Evolutionary conservation across 2,888 invertebrate genomes (phyloP).

Genomic region (Drosophila conformis): DNA sequence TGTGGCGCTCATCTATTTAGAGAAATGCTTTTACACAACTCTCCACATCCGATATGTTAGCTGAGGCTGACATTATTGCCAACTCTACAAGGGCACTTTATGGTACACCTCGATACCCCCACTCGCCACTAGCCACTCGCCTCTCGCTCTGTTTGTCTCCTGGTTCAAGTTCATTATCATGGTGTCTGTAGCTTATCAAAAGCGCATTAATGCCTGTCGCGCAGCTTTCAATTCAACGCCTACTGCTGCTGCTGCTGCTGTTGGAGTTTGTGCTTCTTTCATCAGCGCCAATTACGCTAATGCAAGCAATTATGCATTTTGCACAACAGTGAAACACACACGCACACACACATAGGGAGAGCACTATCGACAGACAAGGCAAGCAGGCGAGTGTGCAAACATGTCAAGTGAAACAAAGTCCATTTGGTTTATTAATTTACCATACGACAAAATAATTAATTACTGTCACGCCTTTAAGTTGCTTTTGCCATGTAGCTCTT

Average conservation of each 20-base stretch:
- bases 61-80: conserved; percentile 34
- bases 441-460: conserved; percentile 85
- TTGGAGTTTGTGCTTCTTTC: conserved; percentile 45
- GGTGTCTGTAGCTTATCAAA: conserved; percentile 30
- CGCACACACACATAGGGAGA: neutral
- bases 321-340: conserved; percentile 33
- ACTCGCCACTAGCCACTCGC: neutral
- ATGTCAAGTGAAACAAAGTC: conserved; percentile 81
- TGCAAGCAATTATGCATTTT: conserved; percentile 78
- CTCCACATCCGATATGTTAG: neutral
- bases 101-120: neutral
- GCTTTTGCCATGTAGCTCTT: conserved; percentile 62
- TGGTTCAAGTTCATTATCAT: conserved; percentile 32
- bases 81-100: neutral
- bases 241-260: conserved; percentile 4
- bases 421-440: conserved; percentile 81
- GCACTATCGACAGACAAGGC: conserved; percentile 27
- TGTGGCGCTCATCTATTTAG: conserved; percentile 74
- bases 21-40: conserved; percentile 43
- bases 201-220: conserved; percentile 38
- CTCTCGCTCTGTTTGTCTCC: neutral
- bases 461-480: conserved; percentile 85
- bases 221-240: conserved; percentile 13
- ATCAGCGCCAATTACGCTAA: conserved; percentile 73
- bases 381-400: conserved; percentile 68